Evolutionary conservation across 2,113 vertebrate species (phyloP).

Genomic region (Callospermophilus lateralis): DNA sequence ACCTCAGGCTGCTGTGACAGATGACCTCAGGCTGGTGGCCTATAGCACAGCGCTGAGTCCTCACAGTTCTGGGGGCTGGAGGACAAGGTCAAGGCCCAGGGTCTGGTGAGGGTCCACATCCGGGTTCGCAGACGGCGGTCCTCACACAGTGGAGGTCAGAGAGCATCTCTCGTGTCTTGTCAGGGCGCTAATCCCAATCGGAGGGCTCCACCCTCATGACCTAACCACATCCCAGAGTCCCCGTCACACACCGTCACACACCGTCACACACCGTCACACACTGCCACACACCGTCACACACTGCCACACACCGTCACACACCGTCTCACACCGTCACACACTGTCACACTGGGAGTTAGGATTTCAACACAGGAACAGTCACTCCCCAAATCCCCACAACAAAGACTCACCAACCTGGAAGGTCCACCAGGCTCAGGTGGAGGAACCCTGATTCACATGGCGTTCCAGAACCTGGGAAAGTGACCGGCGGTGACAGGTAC

Average conservation of each 20-base stretch:
- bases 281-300: no score
- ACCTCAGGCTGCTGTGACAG: background rate
- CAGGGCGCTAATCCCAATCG: background rate
- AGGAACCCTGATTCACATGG: background rate
- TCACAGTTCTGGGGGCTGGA: background rate
- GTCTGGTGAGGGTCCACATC: background rate
- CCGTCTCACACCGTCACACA: background rate
- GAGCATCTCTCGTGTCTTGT: background rate
- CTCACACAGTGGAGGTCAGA: background rate
- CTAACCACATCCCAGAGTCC: background rate
- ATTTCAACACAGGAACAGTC: background rate
- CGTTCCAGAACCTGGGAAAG: background rate
- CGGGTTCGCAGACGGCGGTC: background rate
- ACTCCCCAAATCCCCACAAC: no score
- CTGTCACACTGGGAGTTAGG: background rate
- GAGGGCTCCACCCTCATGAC: no score
- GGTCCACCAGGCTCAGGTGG: background rate
- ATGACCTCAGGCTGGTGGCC: background rate
- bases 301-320: no score
- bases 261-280: no score
- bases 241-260: no score
- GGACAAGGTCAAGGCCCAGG: background rate
- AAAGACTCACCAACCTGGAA: background rate
- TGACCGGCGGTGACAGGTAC: no score
- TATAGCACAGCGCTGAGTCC: background rate